Evolutionary conservation across 2,113 vertebrate species (phyloP), one percentile per base, ranked within the genome.

Genomic region (Xiphophorus hellerii): DNA sequence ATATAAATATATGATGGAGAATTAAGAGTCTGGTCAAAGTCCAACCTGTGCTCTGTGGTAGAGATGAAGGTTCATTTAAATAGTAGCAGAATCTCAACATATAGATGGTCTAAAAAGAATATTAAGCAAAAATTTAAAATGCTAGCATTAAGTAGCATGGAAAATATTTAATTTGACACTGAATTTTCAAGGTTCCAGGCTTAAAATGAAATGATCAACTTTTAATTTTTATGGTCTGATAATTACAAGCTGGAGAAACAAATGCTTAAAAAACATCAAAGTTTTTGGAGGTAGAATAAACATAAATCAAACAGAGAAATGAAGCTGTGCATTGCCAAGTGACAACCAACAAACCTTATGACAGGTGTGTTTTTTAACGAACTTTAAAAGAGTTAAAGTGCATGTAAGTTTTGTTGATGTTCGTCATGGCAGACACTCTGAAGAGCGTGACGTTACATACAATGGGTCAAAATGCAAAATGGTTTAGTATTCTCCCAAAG

Each of bases 1-100:
- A 77, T 87, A 89, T 86, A 88, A 92, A 93, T 92, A 85, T 92
- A 79, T 85, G 84, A 89, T 72, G 74, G 75, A 73, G 74, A 72
- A 71, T 78, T 83, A 71, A 82, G 67, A 39, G 67, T 44, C 74
- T 82, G 77, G 71, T 80, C n/a, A 27, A 51, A 86, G 78, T 83
- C 72, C 72, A 84, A 80, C 76, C 66, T 65, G 66, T 67, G 69
- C 63, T 78, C 69, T 74, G 9, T 60, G 28, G 10, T 14, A 51
- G 31, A 13, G 11, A 79, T 66, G 39, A 77, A 44, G 10, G 42
- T 10, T 9, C 13, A 74, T 77, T 64, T 22, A 77, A 31, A 48
- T 28, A 25, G 20, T 37, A 60, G 42, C 7, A 17, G 17, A 48
- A 48, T 44, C 42, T 11, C 17, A 54, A 0, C 6, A 25, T 25